Evolutionary conservation across 2,888 invertebrate species (phyloP).

Genomic region (Anorthoa munda): DNA sequence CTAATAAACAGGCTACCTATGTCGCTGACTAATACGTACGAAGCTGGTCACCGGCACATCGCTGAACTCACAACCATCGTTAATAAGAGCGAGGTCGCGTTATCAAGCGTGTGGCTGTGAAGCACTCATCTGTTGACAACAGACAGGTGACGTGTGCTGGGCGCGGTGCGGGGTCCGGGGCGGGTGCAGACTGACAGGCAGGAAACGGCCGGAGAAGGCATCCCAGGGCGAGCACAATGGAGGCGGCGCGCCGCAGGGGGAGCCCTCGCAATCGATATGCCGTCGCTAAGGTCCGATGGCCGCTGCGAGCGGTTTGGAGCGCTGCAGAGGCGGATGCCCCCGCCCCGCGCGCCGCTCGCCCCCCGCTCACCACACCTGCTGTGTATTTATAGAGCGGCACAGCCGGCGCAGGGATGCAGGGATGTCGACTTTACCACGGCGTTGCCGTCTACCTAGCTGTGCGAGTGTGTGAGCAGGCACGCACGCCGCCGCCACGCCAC

Average conservation of each 20-base stretch:
- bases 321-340: slow-evolving; percentile 90
- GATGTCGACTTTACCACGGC: slow-evolving; percentile 84
- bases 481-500: slow-evolving; percentile 68
- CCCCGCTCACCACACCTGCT: slow-evolving; percentile 88
- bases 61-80: slow-evolving; percentile 42
- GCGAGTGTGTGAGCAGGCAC: slow-evolving; percentile 66
- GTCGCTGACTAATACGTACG: slow-evolving; percentile 23
- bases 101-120: slow-evolving; percentile 58
- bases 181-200: slow-evolving; percentile 80
- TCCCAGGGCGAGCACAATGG: slow-evolving; percentile 89
- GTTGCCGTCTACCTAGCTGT: slow-evolving; percentile 79
- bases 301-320: slow-evolving; percentile 89
- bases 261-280: slow-evolving; percentile 91
- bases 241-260: slow-evolving; percentile 90
- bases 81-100: slow-evolving; percentile 60
- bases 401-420: slow-evolving; percentile 87
- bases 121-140: slow-evolving; percentile 71
- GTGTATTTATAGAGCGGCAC: slow-evolving; percentile 89
- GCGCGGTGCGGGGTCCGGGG: slow-evolving; percentile 72
- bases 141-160: slow-evolving; percentile 86
- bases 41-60: slow-evolving; percentile 34
- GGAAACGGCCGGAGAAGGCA: slow-evolving; percentile 89
- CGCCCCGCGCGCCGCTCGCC: slow-evolving; percentile 79
- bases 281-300: slow-evolving; percentile 91
- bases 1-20: slow-evolving; percentile 25